Conservation (phyloP, 2,797 vertebrate species). For the Sternotherus odoratus region DNA sequence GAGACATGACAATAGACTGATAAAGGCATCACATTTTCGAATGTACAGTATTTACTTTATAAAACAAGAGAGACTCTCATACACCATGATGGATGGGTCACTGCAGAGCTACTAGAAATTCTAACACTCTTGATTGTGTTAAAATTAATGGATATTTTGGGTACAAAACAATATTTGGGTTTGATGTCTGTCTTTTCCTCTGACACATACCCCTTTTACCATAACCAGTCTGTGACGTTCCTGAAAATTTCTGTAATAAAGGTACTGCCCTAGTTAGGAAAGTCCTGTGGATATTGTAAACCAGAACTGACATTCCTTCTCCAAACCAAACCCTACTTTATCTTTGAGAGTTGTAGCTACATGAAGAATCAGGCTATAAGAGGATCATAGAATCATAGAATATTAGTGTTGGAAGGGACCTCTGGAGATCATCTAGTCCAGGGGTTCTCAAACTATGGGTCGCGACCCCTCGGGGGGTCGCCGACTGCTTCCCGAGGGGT, state of each 20-base stretch:
- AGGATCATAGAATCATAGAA: too few relatives aligned
- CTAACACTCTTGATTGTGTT: not conserved
- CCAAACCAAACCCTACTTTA: slow-evolving; percentile 11
- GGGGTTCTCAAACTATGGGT: too few relatives aligned
- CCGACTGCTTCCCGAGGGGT: too few relatives aligned
- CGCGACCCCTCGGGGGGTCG: too few relatives aligned
- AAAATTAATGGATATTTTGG: not conserved
- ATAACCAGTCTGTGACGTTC: not conserved
- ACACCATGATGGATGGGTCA: not conserved
- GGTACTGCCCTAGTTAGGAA: not conserved
- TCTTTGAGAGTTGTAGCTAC: slow-evolving; percentile 29
- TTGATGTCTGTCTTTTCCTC: not conserved
- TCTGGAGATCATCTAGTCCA: too few relatives aligned
- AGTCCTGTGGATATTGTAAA: not conserved
- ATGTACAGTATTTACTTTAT: not conserved
- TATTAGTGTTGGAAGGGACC: too few relatives aligned
- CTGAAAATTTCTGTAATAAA: not conserved
- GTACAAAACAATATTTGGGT: not conserved
- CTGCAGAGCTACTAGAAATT: not conserved
- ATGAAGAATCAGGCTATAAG: slow-evolving; percentile 10
- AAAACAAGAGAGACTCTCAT: not conserved
- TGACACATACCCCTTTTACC: not conserved
- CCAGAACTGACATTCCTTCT: not conserved
- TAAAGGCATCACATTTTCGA: not conserved
- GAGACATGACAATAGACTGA: not conserved